These are phyloP conservation scores for Cotesia typhae DNA, from an alignment of 1,140 invertebrate species.

Conservation along the genomic window DNA sequence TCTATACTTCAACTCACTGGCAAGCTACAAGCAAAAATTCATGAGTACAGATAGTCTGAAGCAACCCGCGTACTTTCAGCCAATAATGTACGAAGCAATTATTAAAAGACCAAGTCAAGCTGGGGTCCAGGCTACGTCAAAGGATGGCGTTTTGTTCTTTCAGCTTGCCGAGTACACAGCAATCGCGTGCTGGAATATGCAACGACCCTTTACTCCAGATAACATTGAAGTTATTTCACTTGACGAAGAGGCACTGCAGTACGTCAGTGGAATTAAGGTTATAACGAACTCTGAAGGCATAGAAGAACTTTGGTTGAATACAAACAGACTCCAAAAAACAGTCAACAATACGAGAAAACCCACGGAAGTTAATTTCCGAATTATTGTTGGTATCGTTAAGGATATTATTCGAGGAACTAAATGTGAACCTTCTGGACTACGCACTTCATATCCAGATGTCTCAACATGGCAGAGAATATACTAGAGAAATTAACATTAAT, in stretches of 20 bases:
- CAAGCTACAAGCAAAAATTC: conserved; percentile 61
- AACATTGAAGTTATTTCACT: conserved; percentile 70
- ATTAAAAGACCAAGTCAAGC: conserved; percentile 60
- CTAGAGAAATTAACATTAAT: background rate
- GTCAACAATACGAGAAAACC: conserved; percentile 59
- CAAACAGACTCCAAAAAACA: conserved; percentile 62
- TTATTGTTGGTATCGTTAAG: conserved; percentile 58
- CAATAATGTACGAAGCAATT: conserved; percentile 58
- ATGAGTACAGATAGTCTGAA: conserved; percentile 54
- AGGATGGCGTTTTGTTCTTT: conserved; percentile 72
- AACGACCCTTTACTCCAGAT: conserved; percentile 68
- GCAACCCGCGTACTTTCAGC: conserved; percentile 51
- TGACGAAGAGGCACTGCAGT: conserved; percentile 70
- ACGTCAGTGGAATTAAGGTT: conserved; percentile 70
- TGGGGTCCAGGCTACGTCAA: conserved; percentile 61
- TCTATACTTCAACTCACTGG: conserved; percentile 66
- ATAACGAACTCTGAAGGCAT: conserved; percentile 51
- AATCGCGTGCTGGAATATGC: conserved; percentile 78
- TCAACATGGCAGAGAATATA: conserved; percentile 53
- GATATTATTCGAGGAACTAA: conserved; percentile 60
- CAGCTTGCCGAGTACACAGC: conserved; percentile 74
- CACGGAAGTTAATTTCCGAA: conserved; percentile 57
- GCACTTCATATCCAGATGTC: conserved; percentile 45
- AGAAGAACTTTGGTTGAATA: conserved; percentile 64
- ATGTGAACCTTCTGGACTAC: conserved; percentile 50